A percentile compares a stretch with the other conserved stretches of the same genome.
Evolutionary conservation across 2,888 invertebrate genomes (phyloP).

Genomic region (Agapostemon virescens): DNA sequence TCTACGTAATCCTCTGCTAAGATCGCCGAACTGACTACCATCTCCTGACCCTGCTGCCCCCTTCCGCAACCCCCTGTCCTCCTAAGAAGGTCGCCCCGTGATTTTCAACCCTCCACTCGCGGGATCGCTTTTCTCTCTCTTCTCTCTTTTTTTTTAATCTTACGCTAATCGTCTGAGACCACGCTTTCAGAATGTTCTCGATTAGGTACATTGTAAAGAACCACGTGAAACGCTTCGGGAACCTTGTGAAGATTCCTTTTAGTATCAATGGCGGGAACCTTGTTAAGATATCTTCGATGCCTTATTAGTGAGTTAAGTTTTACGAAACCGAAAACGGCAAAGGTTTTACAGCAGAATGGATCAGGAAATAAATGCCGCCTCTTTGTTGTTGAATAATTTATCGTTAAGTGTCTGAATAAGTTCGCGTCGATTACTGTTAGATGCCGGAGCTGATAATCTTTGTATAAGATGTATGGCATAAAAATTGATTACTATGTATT

Average conservation of each 20-base stretch:
- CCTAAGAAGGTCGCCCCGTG: slow-evolving; percentile 54
- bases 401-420: background rate
- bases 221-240: background rate
- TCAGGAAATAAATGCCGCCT: background rate
- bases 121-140: slow-evolving; percentile 21
- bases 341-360: background rate
- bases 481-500: too few species aligned
- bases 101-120: slow-evolving; percentile 58
- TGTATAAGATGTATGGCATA: background rate
- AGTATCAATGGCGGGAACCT: background rate
- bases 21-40: slow-evolving; percentile 72
- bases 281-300: slow-evolving; percentile 8
- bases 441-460: too few species aligned
- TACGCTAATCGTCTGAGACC: slow-evolving; percentile 60
- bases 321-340: background rate
- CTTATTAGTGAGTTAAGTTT: background rate
- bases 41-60: slow-evolving; percentile 23
- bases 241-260: slow-evolving; percentile 1
- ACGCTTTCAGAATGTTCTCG: slow-evolving; percentile 44
- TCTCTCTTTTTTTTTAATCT: slow-evolving; percentile 31
- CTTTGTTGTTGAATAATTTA: background rate
- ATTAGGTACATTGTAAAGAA: slow-evolving; percentile 23
- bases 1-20: slow-evolving; percentile 79
- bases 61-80: slow-evolving; percentile 17
- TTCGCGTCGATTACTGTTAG: background rate